Evolutionary conservation across 2,797 vertebrate genomes (phyloP).

Genomic region (Scyliorhinus canicula): DNA sequence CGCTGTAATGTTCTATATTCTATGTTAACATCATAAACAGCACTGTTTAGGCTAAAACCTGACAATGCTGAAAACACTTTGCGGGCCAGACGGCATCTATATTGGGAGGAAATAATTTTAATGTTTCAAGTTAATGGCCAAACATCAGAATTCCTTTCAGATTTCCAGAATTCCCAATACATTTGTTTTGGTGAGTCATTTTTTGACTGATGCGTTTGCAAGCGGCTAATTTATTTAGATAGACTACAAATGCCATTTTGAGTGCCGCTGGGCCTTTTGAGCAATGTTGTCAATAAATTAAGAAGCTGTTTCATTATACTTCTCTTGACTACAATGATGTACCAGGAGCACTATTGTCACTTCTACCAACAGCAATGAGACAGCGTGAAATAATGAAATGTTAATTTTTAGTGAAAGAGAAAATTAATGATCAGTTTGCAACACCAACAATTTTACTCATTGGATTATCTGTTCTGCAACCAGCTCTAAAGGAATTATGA

Average conservation of each 20-base stretch:
- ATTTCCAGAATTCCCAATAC: background rate
- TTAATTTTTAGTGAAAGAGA: background rate
- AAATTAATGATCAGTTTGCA: background rate
- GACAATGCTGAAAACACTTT: background rate
- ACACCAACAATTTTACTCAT: background rate
- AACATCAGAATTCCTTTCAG: background rate
- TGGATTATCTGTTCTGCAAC: background rate
- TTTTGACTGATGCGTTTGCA: background rate
- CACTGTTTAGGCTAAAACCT: background rate
- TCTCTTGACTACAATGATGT: background rate
- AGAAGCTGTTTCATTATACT: background rate
- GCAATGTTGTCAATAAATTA: background rate
- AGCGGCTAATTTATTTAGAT: background rate
- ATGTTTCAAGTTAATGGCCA: background rate
- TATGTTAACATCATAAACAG: background rate
- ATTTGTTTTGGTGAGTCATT: background rate
- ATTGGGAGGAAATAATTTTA: background rate
- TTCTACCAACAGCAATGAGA: no score
- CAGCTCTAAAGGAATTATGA: background rate
- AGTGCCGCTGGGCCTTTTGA: no score
- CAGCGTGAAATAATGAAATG: background rate
- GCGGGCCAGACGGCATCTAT: background rate
- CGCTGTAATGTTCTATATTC: no score
- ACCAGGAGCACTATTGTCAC: background rate
- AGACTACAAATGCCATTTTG: no score